Evolutionary conservation across 2,888 invertebrate species (phyloP).

Genomic region (Augiades crinisus): DNA sequence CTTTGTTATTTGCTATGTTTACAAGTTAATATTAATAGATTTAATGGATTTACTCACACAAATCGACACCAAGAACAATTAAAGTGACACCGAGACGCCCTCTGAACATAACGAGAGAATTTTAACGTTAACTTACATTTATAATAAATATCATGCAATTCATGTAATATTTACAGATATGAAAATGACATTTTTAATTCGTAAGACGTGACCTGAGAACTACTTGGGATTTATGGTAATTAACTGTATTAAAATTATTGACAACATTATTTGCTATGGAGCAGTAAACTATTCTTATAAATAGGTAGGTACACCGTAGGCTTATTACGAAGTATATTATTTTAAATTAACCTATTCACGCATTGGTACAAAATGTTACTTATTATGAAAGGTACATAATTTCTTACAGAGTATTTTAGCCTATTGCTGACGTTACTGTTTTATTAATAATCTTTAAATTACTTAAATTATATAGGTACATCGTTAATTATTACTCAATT

Average conservation of each 20-base stretch:
- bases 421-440: not conserved
- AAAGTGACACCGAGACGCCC: conserved; percentile 65
- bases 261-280: conserved; percentile 14
- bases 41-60: conserved; percentile 39
- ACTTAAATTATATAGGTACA: not conserved
- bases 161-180: conserved; percentile 62
- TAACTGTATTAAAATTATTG: conserved; percentile 24
- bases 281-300: conserved; percentile 10
- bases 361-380: conserved; percentile 19
- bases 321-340: conserved; percentile 13
- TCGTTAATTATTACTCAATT: not conserved
- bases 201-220: conserved; percentile 30
- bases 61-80: conserved; percentile 65
- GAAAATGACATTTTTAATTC: conserved; percentile 44
- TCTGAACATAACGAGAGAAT: conserved; percentile 53
- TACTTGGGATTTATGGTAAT: not conserved
- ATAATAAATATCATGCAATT: conserved; percentile 42
- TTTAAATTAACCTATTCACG: conserved; percentile 9
- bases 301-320: conserved; percentile 23
- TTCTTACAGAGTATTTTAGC: conserved; percentile 2
- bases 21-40: conserved; percentile 32
- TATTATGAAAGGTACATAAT: conserved; percentile 15
- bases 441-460: not conserved
- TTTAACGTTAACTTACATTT: conserved; percentile 36
- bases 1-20: conserved; percentile 50